Conservation (phyloP, 2,888 invertebrate species). For the Nebria brevicollis region DNA sequence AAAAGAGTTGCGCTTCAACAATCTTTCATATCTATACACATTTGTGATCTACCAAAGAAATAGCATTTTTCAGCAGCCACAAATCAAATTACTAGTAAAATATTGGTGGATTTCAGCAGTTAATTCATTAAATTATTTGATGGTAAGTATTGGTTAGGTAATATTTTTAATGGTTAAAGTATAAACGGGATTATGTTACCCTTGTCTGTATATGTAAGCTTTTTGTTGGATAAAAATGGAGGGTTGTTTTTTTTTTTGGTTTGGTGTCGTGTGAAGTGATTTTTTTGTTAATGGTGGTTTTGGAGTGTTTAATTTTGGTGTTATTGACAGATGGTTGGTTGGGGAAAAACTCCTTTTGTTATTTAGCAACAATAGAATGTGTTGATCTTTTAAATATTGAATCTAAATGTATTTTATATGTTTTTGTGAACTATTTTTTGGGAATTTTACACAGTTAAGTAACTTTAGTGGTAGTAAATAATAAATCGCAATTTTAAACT, state of each 20-base stretch:
- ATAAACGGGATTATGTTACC: not conserved
- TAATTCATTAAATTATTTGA: not conserved
- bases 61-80: not conserved
- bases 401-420: not conserved
- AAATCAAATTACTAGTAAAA: not conserved
- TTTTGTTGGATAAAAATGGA: constrained; percentile 3
- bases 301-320: constrained; percentile 57
- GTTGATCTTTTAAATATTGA: not conserved
- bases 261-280: constrained; percentile 51
- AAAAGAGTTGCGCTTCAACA: not conserved
- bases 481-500: not conserved
- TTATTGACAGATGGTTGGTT: constrained; percentile 51
- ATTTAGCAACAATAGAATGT: not conserved
- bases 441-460: not conserved
- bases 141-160: not conserved
- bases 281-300: constrained; percentile 57
- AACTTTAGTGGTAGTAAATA: not conserved
- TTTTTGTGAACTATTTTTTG: not conserved
- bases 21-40: not conserved
- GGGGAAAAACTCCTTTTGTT: constrained; percentile 12
- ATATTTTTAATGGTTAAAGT: constrained; percentile 2
- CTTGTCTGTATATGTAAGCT: not conserved
- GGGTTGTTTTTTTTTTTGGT: constrained; percentile 21
- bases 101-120: not conserved
- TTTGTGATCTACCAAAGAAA: not conserved